Evolutionary conservation across 2,888 invertebrate genomes (phyloP).

Genomic region (Apantesis nais): DNA sequence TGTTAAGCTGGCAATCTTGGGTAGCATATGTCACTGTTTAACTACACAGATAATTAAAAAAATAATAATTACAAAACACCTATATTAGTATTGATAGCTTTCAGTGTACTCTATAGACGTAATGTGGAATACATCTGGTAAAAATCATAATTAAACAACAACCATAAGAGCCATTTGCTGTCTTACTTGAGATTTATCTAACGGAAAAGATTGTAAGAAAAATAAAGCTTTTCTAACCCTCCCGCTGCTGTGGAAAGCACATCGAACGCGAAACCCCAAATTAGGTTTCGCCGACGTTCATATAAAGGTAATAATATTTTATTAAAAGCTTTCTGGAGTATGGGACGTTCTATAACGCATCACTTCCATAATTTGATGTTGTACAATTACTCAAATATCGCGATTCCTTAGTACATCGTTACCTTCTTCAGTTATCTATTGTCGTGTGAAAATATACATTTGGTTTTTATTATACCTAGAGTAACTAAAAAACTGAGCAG

Average conservation of each 20-base stretch:
- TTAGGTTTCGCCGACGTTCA: conserved; percentile 58
- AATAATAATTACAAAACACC: no score
- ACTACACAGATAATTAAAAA: no score
- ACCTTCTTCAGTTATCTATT: neutral
- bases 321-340: conserved; percentile 63
- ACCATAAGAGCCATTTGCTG: neutral
- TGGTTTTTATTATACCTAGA: neutral
- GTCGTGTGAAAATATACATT: neutral
- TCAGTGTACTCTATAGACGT: neutral
- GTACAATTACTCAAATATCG: conserved; percentile 34
- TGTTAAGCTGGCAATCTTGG: no score
- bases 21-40: no score
- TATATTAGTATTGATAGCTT: no score
- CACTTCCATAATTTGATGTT: conserved; percentile 39
- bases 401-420: neutral
- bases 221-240: conserved; percentile 33
- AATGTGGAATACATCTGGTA: neutral
- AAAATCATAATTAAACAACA: conserved; percentile 1
- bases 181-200: neutral
- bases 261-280: conserved; percentile 48
- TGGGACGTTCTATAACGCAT: conserved; percentile 37
- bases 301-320: conserved; percentile 61
- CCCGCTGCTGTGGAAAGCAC: conserved; percentile 24
- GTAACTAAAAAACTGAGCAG: neutral
- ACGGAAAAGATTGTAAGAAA: conserved; percentile 25